Evolutionary conservation across 2,113 vertebrate species (phyloP).

Genomic region (Acrocephalus kingi): DNA sequence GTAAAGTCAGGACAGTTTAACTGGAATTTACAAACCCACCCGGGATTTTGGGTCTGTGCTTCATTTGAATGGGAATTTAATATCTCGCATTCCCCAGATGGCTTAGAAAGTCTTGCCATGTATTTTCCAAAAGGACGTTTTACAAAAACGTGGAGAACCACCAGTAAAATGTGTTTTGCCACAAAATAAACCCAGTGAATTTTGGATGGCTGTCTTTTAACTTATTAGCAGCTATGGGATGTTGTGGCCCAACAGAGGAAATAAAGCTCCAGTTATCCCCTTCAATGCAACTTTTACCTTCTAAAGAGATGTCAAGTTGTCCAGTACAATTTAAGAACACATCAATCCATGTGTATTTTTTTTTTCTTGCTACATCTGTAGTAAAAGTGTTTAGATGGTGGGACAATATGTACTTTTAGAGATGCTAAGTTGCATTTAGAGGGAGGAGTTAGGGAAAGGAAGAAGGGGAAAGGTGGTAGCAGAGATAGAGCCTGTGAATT

Average conservation of each 20-base stretch:
- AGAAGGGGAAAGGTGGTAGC: neutral
- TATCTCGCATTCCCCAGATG: accelerated
- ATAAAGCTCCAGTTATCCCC: neutral
- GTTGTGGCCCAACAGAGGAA: neutral
- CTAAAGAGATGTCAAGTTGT: neutral
- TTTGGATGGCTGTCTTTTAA: neutral
- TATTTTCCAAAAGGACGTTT: neutral
- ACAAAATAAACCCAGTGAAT: neutral
- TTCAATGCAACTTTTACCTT: neutral
- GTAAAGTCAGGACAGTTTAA: neutral
- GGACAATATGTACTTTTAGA: neutral
- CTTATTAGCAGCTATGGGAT: neutral
- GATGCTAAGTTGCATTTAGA: neutral
- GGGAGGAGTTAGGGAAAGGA: neutral
- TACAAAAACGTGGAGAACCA: neutral
- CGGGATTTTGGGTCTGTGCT: neutral
- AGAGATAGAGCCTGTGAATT: neutral
- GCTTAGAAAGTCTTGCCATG: neutral
- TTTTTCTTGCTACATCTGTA: neutral
- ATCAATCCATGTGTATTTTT: neutral
- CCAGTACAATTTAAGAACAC: neutral
- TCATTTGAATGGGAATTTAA: neutral
- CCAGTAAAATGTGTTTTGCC: neutral
- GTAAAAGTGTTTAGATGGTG: neutral
- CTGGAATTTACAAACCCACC: neutral